Conservation (phyloP, 2,888 invertebrate genomes). For the Cordilura impudica region DNA sequence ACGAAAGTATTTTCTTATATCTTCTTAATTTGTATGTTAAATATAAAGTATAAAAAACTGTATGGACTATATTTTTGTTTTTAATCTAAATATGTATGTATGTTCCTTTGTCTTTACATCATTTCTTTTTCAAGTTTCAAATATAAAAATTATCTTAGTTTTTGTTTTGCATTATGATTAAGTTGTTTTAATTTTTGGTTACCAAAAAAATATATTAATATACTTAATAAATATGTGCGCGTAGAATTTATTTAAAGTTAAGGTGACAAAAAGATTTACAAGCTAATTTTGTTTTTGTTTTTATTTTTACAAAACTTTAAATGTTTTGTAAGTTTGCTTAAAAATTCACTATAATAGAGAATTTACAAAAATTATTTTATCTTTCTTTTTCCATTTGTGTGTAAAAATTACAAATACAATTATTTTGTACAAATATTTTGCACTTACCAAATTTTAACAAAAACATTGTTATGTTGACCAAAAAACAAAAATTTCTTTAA, state of each 20-base stretch:
- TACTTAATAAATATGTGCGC: conserved; percentile 59
- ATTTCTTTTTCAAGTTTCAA: conserved; percentile 29
- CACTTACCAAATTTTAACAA: conserved; percentile 54
- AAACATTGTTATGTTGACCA: conserved; percentile 29
- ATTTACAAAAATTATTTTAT: conserved; percentile 3
- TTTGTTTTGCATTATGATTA: conserved; percentile 14
- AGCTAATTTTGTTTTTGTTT: conserved; percentile 46
- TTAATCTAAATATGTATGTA: conserved; percentile 41
- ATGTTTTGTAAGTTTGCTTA: conserved; percentile 1
- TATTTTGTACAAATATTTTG: conserved; percentile 49
- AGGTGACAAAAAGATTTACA: conserved; percentile 55
- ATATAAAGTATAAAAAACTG: conserved; percentile 58
- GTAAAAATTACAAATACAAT: conserved; percentile 46
- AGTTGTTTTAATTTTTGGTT: conserved; percentile 52
- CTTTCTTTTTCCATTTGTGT: conserved; percentile 22
- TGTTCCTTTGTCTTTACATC: conserved; percentile 5
- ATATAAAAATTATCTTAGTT: conserved; percentile 50
- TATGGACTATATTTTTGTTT: conserved; percentile 58
- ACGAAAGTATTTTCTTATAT: neutral
- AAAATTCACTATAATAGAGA: neutral
- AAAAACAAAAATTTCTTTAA: conserved; percentile 17
- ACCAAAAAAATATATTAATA: conserved; percentile 56
- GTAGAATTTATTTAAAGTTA: conserved; percentile 53
- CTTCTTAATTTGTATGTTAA: conserved; percentile 19
- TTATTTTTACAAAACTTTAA: conserved; percentile 20